These are phyloP conservation scores for Idris sp. DNA, from an alignment of 1,140 invertebrate species.

Conservation along the genomic window DNA sequence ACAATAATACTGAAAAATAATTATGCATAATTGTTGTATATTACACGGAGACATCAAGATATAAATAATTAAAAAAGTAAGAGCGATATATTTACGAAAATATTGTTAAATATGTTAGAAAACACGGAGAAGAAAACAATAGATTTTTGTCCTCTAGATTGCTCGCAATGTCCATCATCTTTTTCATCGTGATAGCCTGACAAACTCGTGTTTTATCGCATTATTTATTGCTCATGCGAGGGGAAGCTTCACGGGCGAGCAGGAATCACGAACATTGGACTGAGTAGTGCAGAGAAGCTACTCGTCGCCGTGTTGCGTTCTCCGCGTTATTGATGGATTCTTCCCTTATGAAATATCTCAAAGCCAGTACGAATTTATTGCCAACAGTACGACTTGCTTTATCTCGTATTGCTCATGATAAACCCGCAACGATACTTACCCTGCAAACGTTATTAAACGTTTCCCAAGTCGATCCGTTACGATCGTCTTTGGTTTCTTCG, in stretches of 20 bases:
- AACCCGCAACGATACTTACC: constrained; percentile 73
- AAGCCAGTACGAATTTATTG: constrained; percentile 77
- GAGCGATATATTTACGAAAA: neutral
- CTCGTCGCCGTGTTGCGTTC: constrained; percentile 57
- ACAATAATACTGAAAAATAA: too few species aligned
- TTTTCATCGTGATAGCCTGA: constrained; percentile 73
- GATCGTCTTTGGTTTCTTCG: constrained; percentile 52
- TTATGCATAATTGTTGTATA: too few species aligned
- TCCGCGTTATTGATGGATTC: constrained; percentile 77
- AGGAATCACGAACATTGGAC: constrained; percentile 64
- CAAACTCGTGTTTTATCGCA: constrained; percentile 79
- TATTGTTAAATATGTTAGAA: constrained; percentile 8
- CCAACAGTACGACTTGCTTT: constrained; percentile 75
- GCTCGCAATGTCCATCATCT: constrained; percentile 59
- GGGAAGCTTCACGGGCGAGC: constrained; percentile 62
- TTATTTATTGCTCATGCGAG: constrained; percentile 75
- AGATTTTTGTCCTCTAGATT: constrained; percentile 52
- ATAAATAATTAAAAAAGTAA: too few species aligned
- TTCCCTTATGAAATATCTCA: constrained; percentile 79
- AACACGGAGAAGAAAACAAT: constrained; percentile 22
- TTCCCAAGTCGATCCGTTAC: constrained; percentile 49
- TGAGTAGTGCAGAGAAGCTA: constrained; percentile 46
- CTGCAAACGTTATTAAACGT: constrained; percentile 63
- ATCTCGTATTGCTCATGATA: constrained; percentile 78
- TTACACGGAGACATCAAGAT: too few species aligned